Evolutionary conservation across 1,140 invertebrate species (phyloP).

Genomic region (Bombus impatiens): DNA sequence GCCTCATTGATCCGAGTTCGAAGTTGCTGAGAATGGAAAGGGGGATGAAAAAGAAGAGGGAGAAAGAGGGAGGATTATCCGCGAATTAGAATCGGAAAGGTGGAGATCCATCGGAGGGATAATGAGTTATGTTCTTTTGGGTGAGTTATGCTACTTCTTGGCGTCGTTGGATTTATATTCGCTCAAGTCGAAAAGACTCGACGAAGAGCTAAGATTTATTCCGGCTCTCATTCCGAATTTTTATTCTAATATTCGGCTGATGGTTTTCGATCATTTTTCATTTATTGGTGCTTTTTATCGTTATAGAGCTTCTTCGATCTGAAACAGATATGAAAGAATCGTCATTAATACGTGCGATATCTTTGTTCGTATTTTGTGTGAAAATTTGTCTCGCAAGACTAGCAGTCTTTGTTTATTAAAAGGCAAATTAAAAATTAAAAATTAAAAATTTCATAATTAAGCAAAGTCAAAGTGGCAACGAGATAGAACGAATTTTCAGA

Average conservation of each 20-base stretch:
- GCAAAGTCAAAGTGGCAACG: too few species aligned
- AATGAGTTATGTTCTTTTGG: constrained; percentile 3
- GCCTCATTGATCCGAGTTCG: constrained; percentile 54
- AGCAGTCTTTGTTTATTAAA: too few species aligned
- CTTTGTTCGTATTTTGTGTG: not conserved
- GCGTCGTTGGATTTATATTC: constrained; percentile 1
- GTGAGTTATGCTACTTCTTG: constrained; percentile 1
- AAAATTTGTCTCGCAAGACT: too few species aligned
- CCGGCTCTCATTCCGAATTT: not conserved
- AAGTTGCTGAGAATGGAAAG: constrained; percentile 6
- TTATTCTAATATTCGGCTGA: not conserved
- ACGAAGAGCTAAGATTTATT: not conserved
- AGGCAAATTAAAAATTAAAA: too few species aligned
- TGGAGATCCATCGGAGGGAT: not conserved
- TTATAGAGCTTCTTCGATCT: not conserved
- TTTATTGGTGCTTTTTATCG: not conserved
- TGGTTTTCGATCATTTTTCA: not conserved
- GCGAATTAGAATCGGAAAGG: constrained; percentile 16
- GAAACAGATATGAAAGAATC: not conserved
- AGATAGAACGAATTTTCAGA: too few species aligned
- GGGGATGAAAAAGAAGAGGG: constrained; percentile 17
- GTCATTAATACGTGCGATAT: not conserved
- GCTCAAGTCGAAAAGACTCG: not conserved
- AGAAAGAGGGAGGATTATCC: not conserved
- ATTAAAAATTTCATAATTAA: too few species aligned